These are phyloP conservation scores for Vulpes ferrilata DNA, from an alignment of 2,113 vertebrate genomes.

Conservation along the genomic window DNA sequence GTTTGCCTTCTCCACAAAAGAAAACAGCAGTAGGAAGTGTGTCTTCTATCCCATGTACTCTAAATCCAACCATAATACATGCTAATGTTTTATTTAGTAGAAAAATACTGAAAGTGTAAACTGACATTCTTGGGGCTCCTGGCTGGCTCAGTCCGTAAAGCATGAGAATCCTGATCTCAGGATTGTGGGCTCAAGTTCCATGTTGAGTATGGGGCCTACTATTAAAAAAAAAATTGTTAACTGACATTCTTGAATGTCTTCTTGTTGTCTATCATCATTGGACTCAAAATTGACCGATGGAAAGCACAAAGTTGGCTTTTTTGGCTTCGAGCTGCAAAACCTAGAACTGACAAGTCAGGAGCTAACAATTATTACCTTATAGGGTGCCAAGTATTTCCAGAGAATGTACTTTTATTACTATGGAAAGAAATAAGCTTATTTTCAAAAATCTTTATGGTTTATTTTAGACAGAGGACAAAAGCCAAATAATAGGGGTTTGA, in stretches of 20 bases:
- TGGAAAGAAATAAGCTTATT: background rate
- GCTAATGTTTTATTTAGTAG: background rate
- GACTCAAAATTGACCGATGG: background rate
- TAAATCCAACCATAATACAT: background rate
- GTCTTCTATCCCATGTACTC: background rate
- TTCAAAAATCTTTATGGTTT: background rate
- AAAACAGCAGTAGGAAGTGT: conserved; percentile 36
- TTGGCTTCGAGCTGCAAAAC: background rate
- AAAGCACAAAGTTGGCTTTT: background rate
- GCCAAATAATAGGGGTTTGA: background rate
- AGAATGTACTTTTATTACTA: background rate
- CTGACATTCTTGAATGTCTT: background rate
- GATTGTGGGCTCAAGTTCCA: conserved; percentile 85
- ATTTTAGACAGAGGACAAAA: background rate
- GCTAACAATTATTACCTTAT: background rate
- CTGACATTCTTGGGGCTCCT: background rate
- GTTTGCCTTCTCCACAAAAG: conserved; percentile 43
- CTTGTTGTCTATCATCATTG: background rate
- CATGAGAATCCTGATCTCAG: conserved; percentile 89
- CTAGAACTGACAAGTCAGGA: background rate
- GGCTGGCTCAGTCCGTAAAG: conserved; percentile 89
- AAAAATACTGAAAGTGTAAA: conserved; percentile 39
- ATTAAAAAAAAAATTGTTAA: background rate
- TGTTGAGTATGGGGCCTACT: conserved; percentile 74
- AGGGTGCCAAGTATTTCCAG: background rate